These are phyloP conservation scores for Forpus xanthops DNA, from an alignment of 2,797 vertebrate species.

Conservation along the genomic window DNA sequence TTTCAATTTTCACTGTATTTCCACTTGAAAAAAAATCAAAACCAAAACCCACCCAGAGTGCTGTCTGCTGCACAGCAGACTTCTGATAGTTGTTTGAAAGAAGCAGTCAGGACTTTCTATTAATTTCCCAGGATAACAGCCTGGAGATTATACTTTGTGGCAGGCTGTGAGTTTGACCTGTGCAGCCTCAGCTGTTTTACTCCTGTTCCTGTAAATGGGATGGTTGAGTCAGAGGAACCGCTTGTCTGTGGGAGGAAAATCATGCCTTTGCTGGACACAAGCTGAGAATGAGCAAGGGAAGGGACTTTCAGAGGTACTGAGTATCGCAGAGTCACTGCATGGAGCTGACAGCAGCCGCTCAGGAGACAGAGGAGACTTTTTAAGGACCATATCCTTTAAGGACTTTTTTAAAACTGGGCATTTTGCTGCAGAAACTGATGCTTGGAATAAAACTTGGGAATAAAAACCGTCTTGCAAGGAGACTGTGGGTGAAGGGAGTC, in stretches of 20 bases:
- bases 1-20: background rate
- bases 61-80: background rate
- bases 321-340: background rate
- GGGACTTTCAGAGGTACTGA: background rate
- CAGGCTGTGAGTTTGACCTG: background rate
- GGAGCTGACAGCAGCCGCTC: accelerated
- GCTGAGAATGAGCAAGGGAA: background rate
- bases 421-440: background rate
- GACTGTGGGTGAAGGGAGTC: background rate
- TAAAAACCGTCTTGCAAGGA: background rate
- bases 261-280: background rate
- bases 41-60: background rate
- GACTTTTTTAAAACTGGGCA: background rate
- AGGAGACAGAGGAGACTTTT: background rate
- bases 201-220: background rate
- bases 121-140: background rate
- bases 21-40: background rate
- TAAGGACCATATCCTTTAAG: background rate
- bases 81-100: background rate
- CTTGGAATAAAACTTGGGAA: background rate
- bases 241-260: accelerated
- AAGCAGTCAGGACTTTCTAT: background rate
- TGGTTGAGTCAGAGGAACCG: background rate
- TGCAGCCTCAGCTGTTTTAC: background rate
- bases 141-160: background rate